Evolutionary conservation across 2,797 vertebrate species (phyloP).

Genomic region (Brotula barbata): DNA sequence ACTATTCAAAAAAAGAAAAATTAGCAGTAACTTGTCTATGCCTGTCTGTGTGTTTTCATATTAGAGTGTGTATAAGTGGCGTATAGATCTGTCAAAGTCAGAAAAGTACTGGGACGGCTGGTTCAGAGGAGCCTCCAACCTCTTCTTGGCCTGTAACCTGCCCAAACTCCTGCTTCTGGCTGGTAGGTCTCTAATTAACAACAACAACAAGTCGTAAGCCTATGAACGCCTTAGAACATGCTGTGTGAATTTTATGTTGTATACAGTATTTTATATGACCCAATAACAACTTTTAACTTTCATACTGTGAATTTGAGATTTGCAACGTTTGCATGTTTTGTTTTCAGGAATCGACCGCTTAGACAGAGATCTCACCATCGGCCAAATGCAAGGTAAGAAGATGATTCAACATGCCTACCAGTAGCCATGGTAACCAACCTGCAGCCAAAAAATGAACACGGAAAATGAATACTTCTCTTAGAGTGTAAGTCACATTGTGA

Average conservation of each 20-base stretch:
- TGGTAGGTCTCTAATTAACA: slow-evolving; percentile 34
- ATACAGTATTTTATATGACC: no score
- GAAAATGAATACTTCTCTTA: no score
- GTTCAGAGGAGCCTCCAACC: slow-evolving; percentile 77
- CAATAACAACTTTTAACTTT: no score
- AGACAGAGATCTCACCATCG: slow-evolving; percentile 76
- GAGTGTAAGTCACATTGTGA: no score
- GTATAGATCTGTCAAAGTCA: slow-evolving; percentile 75
- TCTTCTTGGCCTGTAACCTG: slow-evolving; percentile 74
- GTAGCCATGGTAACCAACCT: no score
- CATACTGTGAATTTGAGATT: no score
- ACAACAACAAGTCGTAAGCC: neutral
- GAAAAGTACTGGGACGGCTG: slow-evolving; percentile 79
- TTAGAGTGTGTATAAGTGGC: slow-evolving; percentile 69
- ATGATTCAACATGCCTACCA: neutral
- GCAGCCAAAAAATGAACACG: no score
- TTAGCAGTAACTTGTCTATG: neutral
- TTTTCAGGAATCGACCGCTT: slow-evolving; percentile 72
- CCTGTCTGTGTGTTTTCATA: neutral
- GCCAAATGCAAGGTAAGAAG: slow-evolving; percentile 72
- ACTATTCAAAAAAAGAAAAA: neutral
- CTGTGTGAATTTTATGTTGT: no score
- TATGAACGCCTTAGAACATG: no score
- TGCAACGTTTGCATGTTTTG: neutral
- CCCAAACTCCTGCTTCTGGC: slow-evolving; percentile 76